A percentile compares a stretch with the other conserved stretches of the same genome.
These are phyloP conservation scores for Mesocentrotus franciscanus DNA, from an alignment of 53 echinoderm and acorn worm species.

Conservation along the genomic window DNA sequence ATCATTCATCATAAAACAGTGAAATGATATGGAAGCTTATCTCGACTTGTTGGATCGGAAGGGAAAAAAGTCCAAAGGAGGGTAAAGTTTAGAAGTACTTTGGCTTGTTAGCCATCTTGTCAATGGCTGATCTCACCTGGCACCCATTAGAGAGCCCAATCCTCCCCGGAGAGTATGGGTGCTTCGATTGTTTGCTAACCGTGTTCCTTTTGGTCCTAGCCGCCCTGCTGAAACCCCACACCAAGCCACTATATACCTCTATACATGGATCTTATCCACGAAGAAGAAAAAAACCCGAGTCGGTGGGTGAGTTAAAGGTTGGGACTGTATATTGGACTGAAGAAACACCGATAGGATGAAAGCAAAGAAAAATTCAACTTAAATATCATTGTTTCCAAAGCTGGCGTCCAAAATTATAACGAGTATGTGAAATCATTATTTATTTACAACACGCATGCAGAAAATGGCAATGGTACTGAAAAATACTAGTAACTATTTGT, in stretches of 20 bases:
- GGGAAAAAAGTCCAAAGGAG: neutral
- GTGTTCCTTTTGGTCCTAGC: slow-evolving; percentile 48
- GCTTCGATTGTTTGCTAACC: slow-evolving; percentile 68
- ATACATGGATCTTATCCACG: neutral
- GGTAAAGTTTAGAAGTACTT: slow-evolving; percentile 57
- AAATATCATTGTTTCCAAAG: too few species aligned
- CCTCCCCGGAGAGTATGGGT: slow-evolving; percentile 62
- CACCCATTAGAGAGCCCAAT: slow-evolving; percentile 49
- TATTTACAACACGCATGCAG: too few species aligned
- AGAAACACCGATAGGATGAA: neutral
- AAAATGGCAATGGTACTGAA: too few species aligned
- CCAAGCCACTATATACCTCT: slow-evolving; percentile 33
- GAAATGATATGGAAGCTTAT: neutral
- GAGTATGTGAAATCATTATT: too few species aligned
- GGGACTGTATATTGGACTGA: neutral
- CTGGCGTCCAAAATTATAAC: too few species aligned
- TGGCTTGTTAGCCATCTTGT: slow-evolving; percentile 60
- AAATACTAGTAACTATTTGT: too few species aligned
- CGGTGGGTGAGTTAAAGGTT: neutral
- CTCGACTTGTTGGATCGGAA: neutral
- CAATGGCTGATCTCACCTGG: slow-evolving; percentile 48
- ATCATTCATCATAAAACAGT: neutral
- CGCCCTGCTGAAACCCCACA: slow-evolving; percentile 62
- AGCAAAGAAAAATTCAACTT: neutral
- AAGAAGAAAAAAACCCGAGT: neutral